These are phyloP conservation scores for Tipula confusa DNA, from an alignment of 2,888 invertebrate species.

Conservation along the genomic window DNA sequence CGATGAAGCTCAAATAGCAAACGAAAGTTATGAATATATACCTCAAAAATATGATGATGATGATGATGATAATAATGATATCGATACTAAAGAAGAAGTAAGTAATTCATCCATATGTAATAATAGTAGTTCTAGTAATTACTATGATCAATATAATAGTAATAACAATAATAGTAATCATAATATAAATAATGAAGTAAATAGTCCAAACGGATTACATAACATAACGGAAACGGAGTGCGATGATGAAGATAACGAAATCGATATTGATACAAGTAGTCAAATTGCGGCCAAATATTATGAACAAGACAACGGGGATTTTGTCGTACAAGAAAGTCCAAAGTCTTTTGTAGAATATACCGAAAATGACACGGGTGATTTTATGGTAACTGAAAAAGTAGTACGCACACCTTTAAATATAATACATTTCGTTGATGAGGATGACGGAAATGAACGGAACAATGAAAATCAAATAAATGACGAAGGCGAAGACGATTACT, in stretches of 20 bases:
- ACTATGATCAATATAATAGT: neutral
- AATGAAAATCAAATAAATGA: constrained; percentile 34
- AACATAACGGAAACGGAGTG: neutral
- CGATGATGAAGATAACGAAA: neutral
- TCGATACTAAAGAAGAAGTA: neutral
- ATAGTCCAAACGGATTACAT: neutral
- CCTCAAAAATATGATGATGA: neutral
- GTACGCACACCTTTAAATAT: constrained; percentile 49
- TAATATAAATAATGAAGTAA: neutral
- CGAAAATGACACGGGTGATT: constrained; percentile 49
- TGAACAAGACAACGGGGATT: constrained; percentile 49
- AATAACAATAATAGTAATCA: neutral
- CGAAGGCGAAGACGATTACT: constrained; percentile 28
- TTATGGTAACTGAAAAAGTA: constrained; percentile 50
- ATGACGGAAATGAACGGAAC: constrained; percentile 35
- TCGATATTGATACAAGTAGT: neutral
- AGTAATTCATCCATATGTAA: neutral
- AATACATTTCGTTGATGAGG: constrained; percentile 45
- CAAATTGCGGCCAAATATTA: constrained; percentile 47
- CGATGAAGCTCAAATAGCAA: neutral
- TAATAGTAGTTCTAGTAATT: neutral
- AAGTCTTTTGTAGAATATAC: constrained; percentile 49
- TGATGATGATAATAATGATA: neutral
- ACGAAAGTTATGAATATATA: neutral
- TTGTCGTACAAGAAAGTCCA: constrained; percentile 49